phyloP scores from a whole-genome alignment of 2,113 vertebrate species.

The Pongo pygmaeus region DNA sequence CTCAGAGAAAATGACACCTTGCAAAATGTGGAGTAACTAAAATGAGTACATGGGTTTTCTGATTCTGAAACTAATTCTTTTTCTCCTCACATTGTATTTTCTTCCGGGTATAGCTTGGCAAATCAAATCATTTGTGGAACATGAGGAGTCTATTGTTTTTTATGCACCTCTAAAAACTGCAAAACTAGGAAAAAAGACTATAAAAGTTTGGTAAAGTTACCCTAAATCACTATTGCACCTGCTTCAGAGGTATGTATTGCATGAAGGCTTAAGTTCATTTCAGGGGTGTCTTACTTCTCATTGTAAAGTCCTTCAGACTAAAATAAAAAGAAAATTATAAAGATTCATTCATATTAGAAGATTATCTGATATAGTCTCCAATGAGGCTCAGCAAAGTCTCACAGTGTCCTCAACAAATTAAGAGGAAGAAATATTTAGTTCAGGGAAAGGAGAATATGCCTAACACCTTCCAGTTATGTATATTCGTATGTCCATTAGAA shows the following conservation, averaged over 20 bases:
- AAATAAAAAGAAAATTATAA: not conserved
- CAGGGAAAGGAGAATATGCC: not conserved
- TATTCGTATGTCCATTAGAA: not conserved
- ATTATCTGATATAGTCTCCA: not conserved
- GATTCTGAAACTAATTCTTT: not conserved
- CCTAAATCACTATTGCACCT: not conserved
- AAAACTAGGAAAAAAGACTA: not conserved
- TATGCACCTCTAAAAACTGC: not conserved
- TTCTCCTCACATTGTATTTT: not conserved
- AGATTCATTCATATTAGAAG: not conserved
- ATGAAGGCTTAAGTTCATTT: not conserved
- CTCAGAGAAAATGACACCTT: not conserved
- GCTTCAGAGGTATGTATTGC: not conserved
- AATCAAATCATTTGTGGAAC: not conserved
- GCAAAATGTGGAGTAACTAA: not conserved
- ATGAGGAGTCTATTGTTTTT: not conserved
- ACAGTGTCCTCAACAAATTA: not conserved
- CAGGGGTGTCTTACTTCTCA: not conserved
- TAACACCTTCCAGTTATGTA: not conserved
- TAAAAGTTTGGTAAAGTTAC: not conserved
- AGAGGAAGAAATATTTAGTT: not conserved
- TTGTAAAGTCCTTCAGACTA: not conserved
- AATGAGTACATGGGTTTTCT: not conserved
- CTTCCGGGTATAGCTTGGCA: not conserved
- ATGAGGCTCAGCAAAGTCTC: not conserved